A percentile compares a stretch with the other conserved stretches of the same genome.
These are phyloP conservation scores for Babylonia areolata DNA, from an alignment of 1,140 invertebrate species.

Conservation along the genomic window DNA sequence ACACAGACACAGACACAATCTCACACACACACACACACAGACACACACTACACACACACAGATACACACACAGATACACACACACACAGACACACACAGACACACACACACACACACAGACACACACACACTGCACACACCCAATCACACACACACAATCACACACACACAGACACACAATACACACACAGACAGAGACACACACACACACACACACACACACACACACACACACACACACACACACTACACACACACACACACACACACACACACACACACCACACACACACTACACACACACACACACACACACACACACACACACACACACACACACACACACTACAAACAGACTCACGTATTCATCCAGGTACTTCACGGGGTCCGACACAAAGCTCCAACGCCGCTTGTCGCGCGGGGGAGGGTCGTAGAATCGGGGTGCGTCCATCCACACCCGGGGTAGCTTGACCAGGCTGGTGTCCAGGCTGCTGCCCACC, in stretches of 20 bases:
- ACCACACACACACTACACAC: neutral
- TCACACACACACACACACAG: no score
- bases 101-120: neutral
- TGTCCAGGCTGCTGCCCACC: neutral
- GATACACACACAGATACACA: neutral
- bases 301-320: neutral
- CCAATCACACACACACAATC: slow-evolving; percentile 29
- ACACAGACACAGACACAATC: no score
- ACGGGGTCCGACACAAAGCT: neutral
- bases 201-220: neutral
- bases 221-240: slow-evolving; percentile 7
- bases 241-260: slow-evolving; percentile 10
- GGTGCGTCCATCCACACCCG: neutral
- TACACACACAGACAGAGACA: neutral
- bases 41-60: neutral
- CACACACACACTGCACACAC: neutral
- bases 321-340: neutral
- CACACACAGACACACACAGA: neutral
- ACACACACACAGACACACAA: neutral
- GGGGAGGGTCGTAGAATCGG: neutral
- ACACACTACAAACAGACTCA: neutral
- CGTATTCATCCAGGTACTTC: neutral
- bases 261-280: neutral
- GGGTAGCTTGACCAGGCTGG: neutral
- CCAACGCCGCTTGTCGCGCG: neutral